These are phyloP conservation scores for Catharus minimus DNA, from an alignment of 2,113 vertebrate species.

Conservation along the genomic window DNA sequence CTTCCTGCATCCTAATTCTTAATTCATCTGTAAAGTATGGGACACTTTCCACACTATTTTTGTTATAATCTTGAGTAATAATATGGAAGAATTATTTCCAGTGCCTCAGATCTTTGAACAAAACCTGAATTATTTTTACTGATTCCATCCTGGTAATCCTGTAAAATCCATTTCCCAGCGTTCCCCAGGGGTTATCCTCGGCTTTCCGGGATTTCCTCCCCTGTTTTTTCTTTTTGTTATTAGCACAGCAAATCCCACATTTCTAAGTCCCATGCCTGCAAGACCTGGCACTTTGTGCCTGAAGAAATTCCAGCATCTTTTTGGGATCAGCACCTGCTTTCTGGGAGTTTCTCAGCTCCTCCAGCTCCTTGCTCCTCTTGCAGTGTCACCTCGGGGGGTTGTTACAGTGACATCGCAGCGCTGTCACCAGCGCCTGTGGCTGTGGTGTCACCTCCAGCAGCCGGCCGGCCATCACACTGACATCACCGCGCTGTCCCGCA, in stretches of 20 bases:
- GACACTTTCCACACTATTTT: not conserved
- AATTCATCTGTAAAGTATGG: not conserved
- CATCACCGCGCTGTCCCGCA: accelerated
- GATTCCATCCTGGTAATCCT: not conserved
- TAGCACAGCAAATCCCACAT: not conserved
- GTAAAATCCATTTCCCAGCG: not conserved
- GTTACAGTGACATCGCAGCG: accelerated
- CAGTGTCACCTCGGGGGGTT: not conserved
- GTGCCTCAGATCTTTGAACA: not conserved
- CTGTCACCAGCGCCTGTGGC: accelerated
- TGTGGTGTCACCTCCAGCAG: no score
- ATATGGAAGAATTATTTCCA: not conserved
- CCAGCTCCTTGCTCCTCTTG: accelerated
- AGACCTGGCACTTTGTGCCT: not conserved
- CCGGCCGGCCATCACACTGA: accelerated
- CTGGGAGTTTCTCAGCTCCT: accelerated
- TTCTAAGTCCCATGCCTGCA: not conserved
- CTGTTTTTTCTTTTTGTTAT: no score
- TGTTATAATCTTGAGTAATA: no score
- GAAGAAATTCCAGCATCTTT: accelerated
- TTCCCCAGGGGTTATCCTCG: not conserved
- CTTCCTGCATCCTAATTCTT: not conserved
- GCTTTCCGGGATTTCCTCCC: no score
- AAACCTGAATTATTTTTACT: not conserved
- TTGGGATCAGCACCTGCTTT: no score